Evolutionary conservation across 92 coral and sea anemone genomes (phyloP), one percentile per base, ranked within the genome.

Genomic region (Parazoanthus atlanticus): DNA sequence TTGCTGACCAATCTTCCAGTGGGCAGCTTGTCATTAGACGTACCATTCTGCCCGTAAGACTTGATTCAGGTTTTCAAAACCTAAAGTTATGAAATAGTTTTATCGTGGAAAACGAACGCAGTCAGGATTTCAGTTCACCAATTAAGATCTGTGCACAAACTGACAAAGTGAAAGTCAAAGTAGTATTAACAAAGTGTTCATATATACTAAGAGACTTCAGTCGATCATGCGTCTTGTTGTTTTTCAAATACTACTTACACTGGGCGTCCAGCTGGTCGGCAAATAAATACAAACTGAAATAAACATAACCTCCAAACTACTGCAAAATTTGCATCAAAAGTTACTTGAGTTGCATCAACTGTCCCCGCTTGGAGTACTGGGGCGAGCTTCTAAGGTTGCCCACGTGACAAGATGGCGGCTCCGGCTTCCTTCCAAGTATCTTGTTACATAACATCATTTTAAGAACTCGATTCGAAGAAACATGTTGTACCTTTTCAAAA

Each of bases 371-470:
- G 28, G 69, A 61, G 40, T 74, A 74, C 9, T 33, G 40, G 40
- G 47, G 40, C n/a, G 79, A 74, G 79, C 41, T 19, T 41, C 43
- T 31, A n/a, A 16, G 16, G 29, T 74, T 36, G 8, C 79, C 29
- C 85, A 80, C 85, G 85, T 80, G 85, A 80, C 85, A 58, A 32
- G 73, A 80, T 80, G 84, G 84, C 84, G 84, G 71, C 36, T 11
- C 78, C 43, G 25, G 21, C 41, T 61, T 46, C 9, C 6, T 3
- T 77, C 6, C 16, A 52, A 54, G 0, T 6, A 1, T 25, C 16
- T 30, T 30, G 21, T 31, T 9, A 28, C 32, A 32, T 12, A 30
- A 8, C 58, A 25, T 15, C 17, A 17, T 23, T 78, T 78, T 25
- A 32, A 30, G 12, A 78, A 17, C 12, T 26, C 31, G 64, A 17